phyloP scores from a whole-genome alignment of 2,113 vertebrate genomes.

The Callipepla squamata region DNA sequence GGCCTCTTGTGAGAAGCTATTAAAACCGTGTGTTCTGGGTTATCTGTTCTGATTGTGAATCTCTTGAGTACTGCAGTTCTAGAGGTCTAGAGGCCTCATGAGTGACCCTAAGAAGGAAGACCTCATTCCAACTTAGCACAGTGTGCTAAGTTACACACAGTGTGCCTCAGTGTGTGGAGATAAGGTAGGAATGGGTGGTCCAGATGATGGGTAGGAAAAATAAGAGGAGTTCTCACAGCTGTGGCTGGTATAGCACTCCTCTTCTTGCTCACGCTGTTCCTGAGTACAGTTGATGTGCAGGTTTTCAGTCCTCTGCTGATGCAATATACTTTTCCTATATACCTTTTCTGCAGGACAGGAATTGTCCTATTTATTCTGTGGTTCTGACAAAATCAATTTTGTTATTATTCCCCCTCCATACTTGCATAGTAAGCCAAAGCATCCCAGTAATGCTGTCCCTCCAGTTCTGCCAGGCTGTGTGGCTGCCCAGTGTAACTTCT shows the following conservation, averaged over 20 bases:
- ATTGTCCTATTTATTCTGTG: conserved; percentile 53
- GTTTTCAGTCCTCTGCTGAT: not conserved
- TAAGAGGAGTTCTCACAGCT: fast-evolving
- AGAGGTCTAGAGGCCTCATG: not conserved
- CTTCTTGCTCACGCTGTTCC: not conserved
- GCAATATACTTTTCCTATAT: conserved; percentile 5
- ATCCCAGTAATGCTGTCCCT: conserved; percentile 58
- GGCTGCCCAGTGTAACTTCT: conserved; percentile 1
- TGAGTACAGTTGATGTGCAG: not conserved
- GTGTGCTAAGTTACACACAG: too few relatives aligned
- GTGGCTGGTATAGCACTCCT: not conserved
- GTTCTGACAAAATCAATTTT: conserved; percentile 60
- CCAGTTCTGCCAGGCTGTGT: conserved; percentile 37
- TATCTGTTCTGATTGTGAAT: not conserved
- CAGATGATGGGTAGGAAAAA: not conserved
- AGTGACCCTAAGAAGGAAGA: not conserved
- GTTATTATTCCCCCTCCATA: not conserved
- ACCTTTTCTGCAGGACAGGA: conserved; percentile 43
- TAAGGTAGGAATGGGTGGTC: not conserved
- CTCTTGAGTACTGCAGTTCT: not conserved
- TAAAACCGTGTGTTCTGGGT: not conserved
- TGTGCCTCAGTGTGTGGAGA: not conserved
- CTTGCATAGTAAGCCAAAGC: conserved; percentile 2
- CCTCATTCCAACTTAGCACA: too few relatives aligned
- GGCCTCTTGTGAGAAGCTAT: not conserved